Conservation (phyloP, 2,888 invertebrate species). For the Herminia tarsipennalis region DNA sequence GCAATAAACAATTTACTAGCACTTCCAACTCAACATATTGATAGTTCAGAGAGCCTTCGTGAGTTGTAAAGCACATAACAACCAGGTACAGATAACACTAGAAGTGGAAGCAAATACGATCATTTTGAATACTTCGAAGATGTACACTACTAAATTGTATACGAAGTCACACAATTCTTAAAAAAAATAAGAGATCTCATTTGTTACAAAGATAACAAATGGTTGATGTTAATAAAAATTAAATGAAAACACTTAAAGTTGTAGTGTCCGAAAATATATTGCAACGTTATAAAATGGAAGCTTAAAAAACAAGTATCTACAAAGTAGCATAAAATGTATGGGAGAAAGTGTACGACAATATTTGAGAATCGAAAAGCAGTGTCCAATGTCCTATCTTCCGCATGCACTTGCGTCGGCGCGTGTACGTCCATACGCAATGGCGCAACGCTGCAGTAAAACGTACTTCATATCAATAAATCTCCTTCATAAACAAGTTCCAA, state of each 20-base stretch:
- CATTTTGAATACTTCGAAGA: no score
- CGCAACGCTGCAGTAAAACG: conserved; percentile 62
- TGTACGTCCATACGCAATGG: conserved; percentile 51
- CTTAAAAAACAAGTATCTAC: no score
- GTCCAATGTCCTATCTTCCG: conserved; percentile 18
- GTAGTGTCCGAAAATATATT: no score
- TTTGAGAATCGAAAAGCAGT: background rate
- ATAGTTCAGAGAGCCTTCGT: conserved; percentile 34
- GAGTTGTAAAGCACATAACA: conserved; percentile 29
- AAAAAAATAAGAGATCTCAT: no score
- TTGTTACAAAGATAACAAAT: no score
- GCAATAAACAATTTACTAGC: conserved; percentile 45
- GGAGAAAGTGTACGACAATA: background rate
- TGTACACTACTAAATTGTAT: no score
- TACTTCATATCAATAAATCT: conserved; percentile 69
- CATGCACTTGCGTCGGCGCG: conserved; percentile 35
- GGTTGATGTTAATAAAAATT: no score
- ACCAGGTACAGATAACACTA: conserved; percentile 24
- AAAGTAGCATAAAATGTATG: background rate
- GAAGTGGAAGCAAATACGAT: conserved; percentile 20
- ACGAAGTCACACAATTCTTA: no score
- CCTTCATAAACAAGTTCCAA: conserved; percentile 67
- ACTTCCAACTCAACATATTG: conserved; percentile 42
- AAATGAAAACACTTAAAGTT: no score
- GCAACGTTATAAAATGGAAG: no score